Evolutionary conservation across 2,888 invertebrate species (phyloP).

Genomic region (Zootermopsis nevadensis): DNA sequence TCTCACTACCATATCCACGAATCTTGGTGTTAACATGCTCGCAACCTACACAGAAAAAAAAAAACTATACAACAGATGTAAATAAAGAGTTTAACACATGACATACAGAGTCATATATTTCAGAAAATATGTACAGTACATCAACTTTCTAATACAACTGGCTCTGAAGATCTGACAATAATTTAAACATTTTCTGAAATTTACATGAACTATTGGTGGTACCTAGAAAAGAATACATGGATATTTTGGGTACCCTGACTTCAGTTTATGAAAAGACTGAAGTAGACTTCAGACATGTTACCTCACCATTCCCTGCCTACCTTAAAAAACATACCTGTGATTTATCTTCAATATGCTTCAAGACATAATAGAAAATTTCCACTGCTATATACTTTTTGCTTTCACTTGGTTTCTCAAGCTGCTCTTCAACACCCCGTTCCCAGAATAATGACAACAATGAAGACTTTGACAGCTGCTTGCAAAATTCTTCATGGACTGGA

Average conservation of each 20-base stretch:
- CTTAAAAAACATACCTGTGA: slow-evolving; percentile 50
- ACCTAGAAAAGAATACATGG: too few species aligned
- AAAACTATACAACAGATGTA: not conserved
- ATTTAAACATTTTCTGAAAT: too few species aligned
- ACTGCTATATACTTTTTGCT: slow-evolving; percentile 59
- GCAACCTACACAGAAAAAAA: slow-evolving; percentile 61
- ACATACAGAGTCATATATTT: too few species aligned
- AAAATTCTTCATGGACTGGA: slow-evolving; percentile 74
- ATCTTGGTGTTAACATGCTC: slow-evolving; percentile 72
- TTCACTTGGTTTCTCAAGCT: slow-evolving; percentile 65
- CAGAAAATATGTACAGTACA: too few species aligned
- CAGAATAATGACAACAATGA: slow-evolving; percentile 70
- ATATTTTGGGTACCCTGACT: too few species aligned
- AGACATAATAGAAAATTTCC: slow-evolving; percentile 69
- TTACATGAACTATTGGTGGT: too few species aligned
- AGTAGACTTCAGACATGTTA: too few species aligned
- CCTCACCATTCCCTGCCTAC: not conserved
- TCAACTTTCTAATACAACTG: too few species aligned
- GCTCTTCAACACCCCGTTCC: slow-evolving; percentile 64
- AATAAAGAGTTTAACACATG: too few species aligned
- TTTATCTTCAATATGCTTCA: slow-evolving; percentile 66
- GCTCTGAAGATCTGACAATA: too few species aligned
- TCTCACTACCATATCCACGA: slow-evolving; percentile 72
- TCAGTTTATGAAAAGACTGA: too few species aligned
- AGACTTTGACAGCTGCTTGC: slow-evolving; percentile 67